phyloP scores from a whole-genome alignment of 2,797 vertebrate species.

The Pseudochromis fuscus region DNA sequence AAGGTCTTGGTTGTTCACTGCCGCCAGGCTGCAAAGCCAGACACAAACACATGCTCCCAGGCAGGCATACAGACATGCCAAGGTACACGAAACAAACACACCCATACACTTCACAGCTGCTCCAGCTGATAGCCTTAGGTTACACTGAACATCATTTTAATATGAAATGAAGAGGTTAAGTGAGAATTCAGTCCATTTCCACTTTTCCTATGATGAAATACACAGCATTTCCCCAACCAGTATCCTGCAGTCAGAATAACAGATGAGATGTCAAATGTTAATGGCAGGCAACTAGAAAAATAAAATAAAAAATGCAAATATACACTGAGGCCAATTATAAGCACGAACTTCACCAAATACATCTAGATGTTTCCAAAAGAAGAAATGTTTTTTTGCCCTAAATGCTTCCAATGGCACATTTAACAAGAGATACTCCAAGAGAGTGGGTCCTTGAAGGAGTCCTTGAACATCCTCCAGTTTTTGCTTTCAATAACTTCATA shows the following conservation, averaged over 20 bases:
- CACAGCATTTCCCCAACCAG: constrained; percentile 8
- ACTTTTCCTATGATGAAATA: constrained; percentile 5
- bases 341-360: background rate
- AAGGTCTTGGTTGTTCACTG: constrained; percentile 49
- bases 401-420: constrained; percentile 24
- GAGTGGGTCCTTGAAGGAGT: constrained; percentile 30
- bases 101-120: constrained; percentile 10
- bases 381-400: constrained; percentile 9
- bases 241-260: constrained; percentile 17
- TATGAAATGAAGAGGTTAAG: constrained; percentile 29
- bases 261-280: constrained; percentile 18
- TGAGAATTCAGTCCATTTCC: constrained; percentile 31
- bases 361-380: background rate
- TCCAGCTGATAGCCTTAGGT: constrained; percentile 12
- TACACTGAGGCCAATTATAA: background rate
- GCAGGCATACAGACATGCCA: constrained; percentile 6
- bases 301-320: background rate
- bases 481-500: constrained; percentile 25
- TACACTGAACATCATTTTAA: constrained; percentile 14
- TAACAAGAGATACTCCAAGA: constrained; percentile 2
- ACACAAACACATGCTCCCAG: constrained; percentile 11
- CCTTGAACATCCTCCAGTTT: constrained; percentile 32
- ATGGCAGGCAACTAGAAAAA: constrained; percentile 14
- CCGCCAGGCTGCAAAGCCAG: constrained; percentile 36
- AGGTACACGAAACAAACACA: constrained; percentile 17